Evolutionary conservation across 2,113 vertebrate genomes (phyloP).

Genomic region (Grammomys surdaster): DNA sequence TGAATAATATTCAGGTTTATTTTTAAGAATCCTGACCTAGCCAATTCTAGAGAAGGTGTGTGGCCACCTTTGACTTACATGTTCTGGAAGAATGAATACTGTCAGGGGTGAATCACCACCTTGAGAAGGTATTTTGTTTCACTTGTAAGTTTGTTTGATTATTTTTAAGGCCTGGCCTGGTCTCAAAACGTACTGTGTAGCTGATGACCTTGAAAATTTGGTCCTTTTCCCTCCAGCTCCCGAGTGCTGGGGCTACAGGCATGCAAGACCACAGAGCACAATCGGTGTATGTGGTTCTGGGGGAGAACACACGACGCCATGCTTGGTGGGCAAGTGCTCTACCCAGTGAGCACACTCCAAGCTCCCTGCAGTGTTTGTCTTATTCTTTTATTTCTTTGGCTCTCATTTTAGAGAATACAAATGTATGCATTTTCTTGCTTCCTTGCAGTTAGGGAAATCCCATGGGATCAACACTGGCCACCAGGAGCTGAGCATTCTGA

Average conservation of each 20-base stretch:
- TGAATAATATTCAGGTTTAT: not conserved
- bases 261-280: too few species aligned
- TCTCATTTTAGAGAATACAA: conserved; percentile 32
- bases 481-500: not conserved
- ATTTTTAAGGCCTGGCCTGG: not conserved
- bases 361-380: not conserved
- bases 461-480: not conserved
- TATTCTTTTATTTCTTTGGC: not conserved
- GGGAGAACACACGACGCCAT: not conserved
- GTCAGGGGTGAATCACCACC: not conserved
- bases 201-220: not conserved
- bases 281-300: not conserved
- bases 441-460: not conserved
- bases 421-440: not conserved
- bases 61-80: not conserved
- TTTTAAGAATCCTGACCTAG: not conserved
- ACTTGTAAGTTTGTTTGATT: not conserved
- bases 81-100: not conserved
- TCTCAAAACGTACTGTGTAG: not conserved
- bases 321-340: not conserved
- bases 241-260: not conserved
- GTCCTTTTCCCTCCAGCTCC: not conserved
- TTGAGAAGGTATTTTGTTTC: not conserved
- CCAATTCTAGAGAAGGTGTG: not conserved
- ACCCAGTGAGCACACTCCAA: not conserved